Conservation (phyloP, 2,797 vertebrate genomes). For the Chaetodon trifasciatus region DNA sequence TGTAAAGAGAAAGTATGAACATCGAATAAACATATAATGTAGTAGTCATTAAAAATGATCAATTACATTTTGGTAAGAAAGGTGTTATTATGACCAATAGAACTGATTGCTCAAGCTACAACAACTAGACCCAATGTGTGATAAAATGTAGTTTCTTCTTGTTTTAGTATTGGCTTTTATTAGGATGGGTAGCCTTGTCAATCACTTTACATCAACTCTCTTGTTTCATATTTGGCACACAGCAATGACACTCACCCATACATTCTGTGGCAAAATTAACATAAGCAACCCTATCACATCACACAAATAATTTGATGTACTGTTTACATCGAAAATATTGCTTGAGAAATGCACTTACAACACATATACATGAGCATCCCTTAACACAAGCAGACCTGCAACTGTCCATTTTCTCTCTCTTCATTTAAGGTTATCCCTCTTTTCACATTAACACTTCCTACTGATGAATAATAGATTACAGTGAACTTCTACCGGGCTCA, state of each 20-base stretch:
- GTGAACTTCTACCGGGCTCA: background rate
- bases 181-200: too few relatives aligned
- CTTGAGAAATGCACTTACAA: background rate
- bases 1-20: background rate
- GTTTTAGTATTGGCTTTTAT: too few relatives aligned
- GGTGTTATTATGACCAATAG: too few relatives aligned
- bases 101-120: too few relatives aligned
- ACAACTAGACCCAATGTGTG: too few relatives aligned
- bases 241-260: too few relatives aligned
- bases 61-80: too few relatives aligned
- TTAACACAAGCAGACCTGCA: background rate
- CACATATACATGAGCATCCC: background rate
- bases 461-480: background rate
- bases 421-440: background rate
- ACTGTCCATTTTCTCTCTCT: background rate
- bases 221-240: too few relatives aligned
- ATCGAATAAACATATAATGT: background rate
- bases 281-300: too few relatives aligned
- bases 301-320: background rate
- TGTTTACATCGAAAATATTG: background rate
- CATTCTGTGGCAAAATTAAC: too few relatives aligned
- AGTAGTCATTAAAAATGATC: background rate
- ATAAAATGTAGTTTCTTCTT: too few relatives aligned
- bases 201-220: too few relatives aligned
- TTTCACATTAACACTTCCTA: background rate